Percentiles rank a stretch among this genome's conserved stretches.
Conservation (phyloP, 1,140 invertebrate species). For the Patella vulgata region DNA sequence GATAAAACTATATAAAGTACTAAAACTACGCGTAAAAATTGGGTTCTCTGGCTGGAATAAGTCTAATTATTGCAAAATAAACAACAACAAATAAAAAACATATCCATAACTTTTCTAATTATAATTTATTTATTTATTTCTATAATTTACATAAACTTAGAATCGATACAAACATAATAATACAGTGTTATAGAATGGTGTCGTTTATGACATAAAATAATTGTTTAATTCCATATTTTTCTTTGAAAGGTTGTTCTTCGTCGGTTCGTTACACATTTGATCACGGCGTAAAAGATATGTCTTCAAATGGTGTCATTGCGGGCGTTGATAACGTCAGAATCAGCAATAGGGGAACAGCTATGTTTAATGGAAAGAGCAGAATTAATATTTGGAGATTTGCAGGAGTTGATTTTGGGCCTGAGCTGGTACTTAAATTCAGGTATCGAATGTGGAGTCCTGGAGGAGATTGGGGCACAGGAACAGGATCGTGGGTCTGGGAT, state of each 20-base stretch:
- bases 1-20: no score
- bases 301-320: conserved; percentile 22
- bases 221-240: no score
- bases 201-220: no score
- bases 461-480: conserved; percentile 14
- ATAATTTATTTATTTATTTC: no score
- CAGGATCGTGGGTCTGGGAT: conserved; percentile 12
- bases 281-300: conserved; percentile 30
- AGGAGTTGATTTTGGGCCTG: conserved; percentile 23
- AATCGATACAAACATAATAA: no score
- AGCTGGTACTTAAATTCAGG: conserved; percentile 38
- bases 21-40: no score
- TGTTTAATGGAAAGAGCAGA: conserved; percentile 34
- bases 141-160: no score
- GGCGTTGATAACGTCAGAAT: conserved; percentile 29
- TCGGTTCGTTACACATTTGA: conserved; percentile 37
- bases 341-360: conserved; percentile 35
- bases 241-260: conserved; percentile 30
- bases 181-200: no score
- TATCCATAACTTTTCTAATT: no score
- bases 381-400: conserved; percentile 36
- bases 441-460: conserved; percentile 30
- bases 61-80: no score
- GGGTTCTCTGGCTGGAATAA: no score
- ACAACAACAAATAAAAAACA: no score